A percentile compares a stretch with the other conserved stretches of the same genome.
Evolutionary conservation across 2,113 vertebrate genomes (phyloP).

Genomic region (Puma concolor): DNA sequence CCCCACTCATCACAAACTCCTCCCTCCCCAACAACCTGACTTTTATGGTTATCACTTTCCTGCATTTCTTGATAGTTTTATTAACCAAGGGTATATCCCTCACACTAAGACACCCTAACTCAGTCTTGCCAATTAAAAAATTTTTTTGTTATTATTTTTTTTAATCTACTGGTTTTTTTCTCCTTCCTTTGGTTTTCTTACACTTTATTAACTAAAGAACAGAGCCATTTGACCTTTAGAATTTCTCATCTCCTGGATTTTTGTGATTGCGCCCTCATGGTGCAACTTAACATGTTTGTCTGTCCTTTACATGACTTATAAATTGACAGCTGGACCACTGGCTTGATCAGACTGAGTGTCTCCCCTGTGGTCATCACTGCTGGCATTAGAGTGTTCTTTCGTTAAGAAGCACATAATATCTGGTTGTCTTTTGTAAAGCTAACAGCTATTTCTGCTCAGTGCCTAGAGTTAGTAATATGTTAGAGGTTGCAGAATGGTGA

Average conservation of each 20-base stretch:
- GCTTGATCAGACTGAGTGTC: neutral
- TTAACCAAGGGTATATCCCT: neutral
- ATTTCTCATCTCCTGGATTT: neutral
- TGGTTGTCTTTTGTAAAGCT: neutral
- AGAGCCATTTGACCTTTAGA: neutral
- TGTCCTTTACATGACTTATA: neutral
- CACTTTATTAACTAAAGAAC: neutral
- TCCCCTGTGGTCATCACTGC: neutral
- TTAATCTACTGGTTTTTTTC: neutral
- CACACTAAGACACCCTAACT: neutral
- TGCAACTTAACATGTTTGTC: neutral
- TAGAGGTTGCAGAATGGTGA: neutral
- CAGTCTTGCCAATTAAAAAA: neutral
- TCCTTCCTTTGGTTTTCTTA: neutral
- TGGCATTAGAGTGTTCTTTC: neutral
- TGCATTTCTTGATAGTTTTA: slow-evolving; percentile 1
- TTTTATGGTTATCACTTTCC: neutral
- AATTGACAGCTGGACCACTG: neutral
- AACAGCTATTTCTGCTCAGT: neutral
- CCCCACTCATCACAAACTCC: neutral
- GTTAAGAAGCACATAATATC: neutral
- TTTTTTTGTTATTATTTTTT: neutral
- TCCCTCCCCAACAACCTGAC: neutral
- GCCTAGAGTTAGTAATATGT: neutral
- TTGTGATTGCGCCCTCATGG: neutral